Evolutionary conservation across 1,140 invertebrate genomes (phyloP).

Genomic region (Lucilia cuprina): DNA sequence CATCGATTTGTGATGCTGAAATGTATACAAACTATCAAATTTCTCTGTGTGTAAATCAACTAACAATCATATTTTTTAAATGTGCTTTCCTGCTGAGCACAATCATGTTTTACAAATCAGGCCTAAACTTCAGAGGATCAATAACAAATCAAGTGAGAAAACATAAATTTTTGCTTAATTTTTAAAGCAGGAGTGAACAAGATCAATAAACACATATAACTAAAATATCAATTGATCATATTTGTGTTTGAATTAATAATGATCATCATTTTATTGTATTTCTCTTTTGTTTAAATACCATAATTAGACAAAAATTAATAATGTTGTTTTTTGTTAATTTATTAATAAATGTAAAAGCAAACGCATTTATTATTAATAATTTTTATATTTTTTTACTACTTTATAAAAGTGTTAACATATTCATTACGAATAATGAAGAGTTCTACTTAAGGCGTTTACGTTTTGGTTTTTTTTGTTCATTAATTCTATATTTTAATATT

Average conservation of each 20-base stretch:
- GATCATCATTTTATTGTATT: neutral
- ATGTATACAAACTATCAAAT: too few relatives aligned
- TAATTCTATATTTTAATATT: slow-evolving; percentile 36
- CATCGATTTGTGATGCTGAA: too few relatives aligned
- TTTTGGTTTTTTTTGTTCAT: slow-evolving; percentile 37
- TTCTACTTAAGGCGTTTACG: neutral
- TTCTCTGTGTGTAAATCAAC: neutral
- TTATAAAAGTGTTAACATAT: slow-evolving; percentile 37
- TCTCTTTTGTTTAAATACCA: slow-evolving; percentile 11
- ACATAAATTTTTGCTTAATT: neutral
- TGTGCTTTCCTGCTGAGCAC: neutral
- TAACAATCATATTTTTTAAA: neutral
- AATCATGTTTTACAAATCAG: neutral
- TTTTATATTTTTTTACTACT: neutral
- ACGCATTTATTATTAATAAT: neutral
- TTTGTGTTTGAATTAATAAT: neutral
- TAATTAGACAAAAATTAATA: slow-evolving; percentile 11
- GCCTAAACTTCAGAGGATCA: neutral
- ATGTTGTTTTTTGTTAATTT: slow-evolving; percentile 37
- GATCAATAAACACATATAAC: neutral
- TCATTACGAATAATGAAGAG: slow-evolving; percentile 31
- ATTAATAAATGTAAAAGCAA: slow-evolving; percentile 40
- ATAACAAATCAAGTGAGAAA: neutral
- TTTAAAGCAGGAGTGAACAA: neutral
- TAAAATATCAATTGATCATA: neutral